Base-by-base conservation (phyloP, 2,113 vertebrate genomes). In the Mystacornis crossleyi region DNA sequence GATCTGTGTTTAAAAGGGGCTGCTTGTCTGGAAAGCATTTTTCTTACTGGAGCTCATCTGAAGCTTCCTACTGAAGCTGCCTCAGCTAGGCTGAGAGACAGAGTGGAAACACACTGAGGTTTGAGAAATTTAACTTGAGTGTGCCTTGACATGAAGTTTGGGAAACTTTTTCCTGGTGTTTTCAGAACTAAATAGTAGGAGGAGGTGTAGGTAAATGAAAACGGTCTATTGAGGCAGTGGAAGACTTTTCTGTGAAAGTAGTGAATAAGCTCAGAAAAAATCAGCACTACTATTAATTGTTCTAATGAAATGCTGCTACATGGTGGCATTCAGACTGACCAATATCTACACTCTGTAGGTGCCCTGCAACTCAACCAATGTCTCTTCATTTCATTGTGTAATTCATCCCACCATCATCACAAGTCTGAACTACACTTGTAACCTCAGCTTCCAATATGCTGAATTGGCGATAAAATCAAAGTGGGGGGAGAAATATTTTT, bases 401-500 rank as follows among this genome's bases (percentile, higher is more conserved):
- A 89, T 90, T 87, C 69, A 78, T 95, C 57, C 82, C 75, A 67
- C 64, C 79, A 66, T 79, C 89, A 40, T 34, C 4, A 0, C 53
- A 33, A 79, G 58, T 28, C 58, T 77, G 90, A 92, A 13, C 80
- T 88, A 71, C 29, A 4, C 51, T 45, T 18, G 71, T 90, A 82
- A 92, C 83, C 90, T 88, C 54, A 5, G 70, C 54, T 92, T 70
- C 80, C 84, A 96, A 91, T 96, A 90, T 95, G 94, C 95, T 96
- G 97, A 96, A 97, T 89, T 95, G 95, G 81, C 42, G 28, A 94
- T 95, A 97, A 97, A 95, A 94, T 93, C 94, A 79, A 93, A 86
- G 93, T 70, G 65, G 94, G 93, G 94, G 90, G 96, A 88, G 96
- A 97, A 96, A 97, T 97, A 97, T 97, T 95, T 97, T 96, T 94